Conservation (phyloP, 2,888 invertebrate species). For the Seira ritae region DNA sequence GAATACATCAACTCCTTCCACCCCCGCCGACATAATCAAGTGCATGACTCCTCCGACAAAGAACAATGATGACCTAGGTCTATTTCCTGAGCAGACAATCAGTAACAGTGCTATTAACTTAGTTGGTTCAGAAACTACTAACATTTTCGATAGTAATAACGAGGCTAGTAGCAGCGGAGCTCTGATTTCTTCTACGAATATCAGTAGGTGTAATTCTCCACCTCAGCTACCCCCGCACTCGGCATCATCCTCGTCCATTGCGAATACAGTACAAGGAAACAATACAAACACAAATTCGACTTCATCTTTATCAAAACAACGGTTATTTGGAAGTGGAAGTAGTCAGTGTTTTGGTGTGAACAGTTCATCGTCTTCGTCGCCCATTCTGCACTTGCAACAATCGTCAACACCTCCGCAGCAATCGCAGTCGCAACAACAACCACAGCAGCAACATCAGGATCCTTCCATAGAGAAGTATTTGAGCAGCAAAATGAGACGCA, state of each 20-base stretch:
- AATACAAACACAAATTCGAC: not conserved
- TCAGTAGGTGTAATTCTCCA: slow-evolving; percentile 16
- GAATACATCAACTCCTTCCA: slow-evolving; percentile 13
- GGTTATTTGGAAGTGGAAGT: slow-evolving; percentile 60
- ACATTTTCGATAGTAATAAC: not conserved
- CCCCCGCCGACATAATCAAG: slow-evolving; percentile 22
- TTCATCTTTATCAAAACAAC: slow-evolving; percentile 28
- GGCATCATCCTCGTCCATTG: slow-evolving; percentile 20
- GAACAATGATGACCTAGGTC: not conserved
- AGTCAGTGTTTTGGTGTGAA: slow-evolving; percentile 63
- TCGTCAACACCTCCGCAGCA: slow-evolving; percentile 42
- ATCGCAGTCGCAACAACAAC: slow-evolving; percentile 24
- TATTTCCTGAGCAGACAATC: not conserved
- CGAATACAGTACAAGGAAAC: slow-evolving; percentile 18
- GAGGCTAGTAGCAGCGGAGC: not conserved
- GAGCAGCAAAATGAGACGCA: slow-evolving; percentile 72
- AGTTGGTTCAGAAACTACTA: slow-evolving; percentile 3
- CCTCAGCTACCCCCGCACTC: slow-evolving; percentile 23
- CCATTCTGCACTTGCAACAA: slow-evolving; percentile 45
- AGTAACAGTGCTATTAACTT: slow-evolving; percentile 1
- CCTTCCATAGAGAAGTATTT: slow-evolving; percentile 58
- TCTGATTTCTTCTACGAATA: not conserved
- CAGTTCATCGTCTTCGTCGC: slow-evolving; percentile 57
- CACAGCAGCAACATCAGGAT: slow-evolving; percentile 32
- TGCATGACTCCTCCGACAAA: slow-evolving; percentile 9